Percentiles rank a stretch among this genome's conserved stretches.
These are phyloP conservation scores for Sigmodon hispidus DNA, from an alignment of 2,113 vertebrate genomes.

Conservation along the genomic window DNA sequence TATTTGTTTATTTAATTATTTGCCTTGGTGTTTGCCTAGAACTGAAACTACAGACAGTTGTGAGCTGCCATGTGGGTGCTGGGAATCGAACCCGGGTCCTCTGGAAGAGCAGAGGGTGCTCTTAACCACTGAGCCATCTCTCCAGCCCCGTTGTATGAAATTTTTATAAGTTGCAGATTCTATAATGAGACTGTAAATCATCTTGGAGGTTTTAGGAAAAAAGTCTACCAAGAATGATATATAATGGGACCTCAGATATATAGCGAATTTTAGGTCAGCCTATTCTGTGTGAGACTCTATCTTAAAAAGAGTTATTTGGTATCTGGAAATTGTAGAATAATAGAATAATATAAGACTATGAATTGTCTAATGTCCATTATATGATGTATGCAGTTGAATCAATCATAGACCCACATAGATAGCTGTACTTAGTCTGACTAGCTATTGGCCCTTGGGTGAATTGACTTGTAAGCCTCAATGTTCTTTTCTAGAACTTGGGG, in stretches of 20 bases:
- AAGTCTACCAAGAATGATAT: not conserved
- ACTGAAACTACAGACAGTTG: no score
- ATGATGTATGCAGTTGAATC: constrained; percentile 1
- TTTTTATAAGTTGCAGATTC: not conserved
- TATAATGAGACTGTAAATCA: not conserved
- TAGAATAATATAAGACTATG: not conserved
- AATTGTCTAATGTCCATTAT: not conserved
- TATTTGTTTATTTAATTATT: no score
- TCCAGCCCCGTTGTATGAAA: constrained; percentile 14
- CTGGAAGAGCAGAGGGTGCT: no score
- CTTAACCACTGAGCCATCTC: no score
- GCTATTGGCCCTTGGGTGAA: not conserved
- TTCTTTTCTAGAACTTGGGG: not conserved
- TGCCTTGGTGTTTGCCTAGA: no score
- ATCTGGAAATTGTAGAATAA: constrained; percentile 15
- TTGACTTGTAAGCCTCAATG: not conserved
- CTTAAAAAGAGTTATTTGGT: not conserved
- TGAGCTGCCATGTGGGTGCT: no score
- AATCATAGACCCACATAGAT: not conserved
- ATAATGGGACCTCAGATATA: not conserved
- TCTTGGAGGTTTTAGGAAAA: constrained; percentile 21
- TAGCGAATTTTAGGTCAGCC: not conserved
- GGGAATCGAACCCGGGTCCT: no score
- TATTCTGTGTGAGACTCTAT: not conserved
- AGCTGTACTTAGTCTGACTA: not conserved